Percentiles rank a stretch among this genome's conserved stretches.
Evolutionary conservation across 2,113 vertebrate genomes (phyloP).

Genomic region (Mus spicilegus): DNA sequence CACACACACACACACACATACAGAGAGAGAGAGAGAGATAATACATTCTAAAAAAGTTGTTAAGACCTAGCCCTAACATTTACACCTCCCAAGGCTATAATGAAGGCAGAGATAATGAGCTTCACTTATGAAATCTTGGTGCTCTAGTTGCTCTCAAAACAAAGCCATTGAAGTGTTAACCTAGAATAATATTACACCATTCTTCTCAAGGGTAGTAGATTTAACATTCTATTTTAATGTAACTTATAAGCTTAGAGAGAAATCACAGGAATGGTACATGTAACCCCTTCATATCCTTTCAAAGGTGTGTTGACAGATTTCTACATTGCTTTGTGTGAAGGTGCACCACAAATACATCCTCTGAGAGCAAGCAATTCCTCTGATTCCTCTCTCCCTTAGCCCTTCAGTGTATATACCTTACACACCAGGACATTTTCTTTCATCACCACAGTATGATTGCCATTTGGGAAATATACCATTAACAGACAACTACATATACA

Average conservation of each 20-base stretch:
- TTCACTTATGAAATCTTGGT: not conserved
- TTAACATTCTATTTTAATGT: not conserved
- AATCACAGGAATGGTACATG: not conserved
- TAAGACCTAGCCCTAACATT: not conserved
- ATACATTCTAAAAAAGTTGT: not conserved
- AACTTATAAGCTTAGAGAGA: not conserved
- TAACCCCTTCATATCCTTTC: not conserved
- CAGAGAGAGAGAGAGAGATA: no score
- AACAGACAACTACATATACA: not conserved
- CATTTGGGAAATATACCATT: not conserved
- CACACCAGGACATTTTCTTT: not conserved
- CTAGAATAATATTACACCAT: not conserved
- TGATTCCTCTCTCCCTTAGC: fast-evolving
- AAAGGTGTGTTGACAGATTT: not conserved
- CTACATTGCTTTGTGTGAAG: not conserved
- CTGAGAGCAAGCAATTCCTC: not conserved
- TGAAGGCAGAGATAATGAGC: not conserved
- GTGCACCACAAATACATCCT: no score
- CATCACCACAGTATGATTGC: not conserved
- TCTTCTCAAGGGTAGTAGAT: not conserved
- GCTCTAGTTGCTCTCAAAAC: not conserved
- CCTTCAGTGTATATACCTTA: not conserved
- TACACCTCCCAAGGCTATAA: not conserved
- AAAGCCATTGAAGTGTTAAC: not conserved
- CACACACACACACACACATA: not conserved